Percentiles rank a stretch among this genome's conserved stretches.
These are phyloP conservation scores for Gallinago paraguaiae DNA, from an alignment of 2,113 vertebrate species.

Conservation along the genomic window DNA sequence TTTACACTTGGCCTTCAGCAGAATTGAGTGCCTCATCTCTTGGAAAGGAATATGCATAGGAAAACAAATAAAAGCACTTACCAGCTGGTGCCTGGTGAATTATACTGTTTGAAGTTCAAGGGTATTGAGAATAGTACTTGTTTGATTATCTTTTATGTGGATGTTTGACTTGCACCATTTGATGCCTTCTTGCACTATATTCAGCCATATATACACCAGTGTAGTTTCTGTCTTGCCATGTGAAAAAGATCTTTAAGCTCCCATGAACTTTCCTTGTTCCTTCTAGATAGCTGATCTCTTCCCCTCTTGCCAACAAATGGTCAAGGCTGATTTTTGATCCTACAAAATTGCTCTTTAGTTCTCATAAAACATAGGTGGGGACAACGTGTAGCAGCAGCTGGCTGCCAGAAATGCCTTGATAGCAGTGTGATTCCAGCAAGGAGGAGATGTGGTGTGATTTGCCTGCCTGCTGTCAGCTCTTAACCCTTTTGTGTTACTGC, in stretches of 20 bases:
- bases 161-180: neutral
- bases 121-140: neutral
- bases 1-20: constrained; percentile 35
- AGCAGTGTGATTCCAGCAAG: neutral
- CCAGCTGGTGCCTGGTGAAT: constrained; percentile 46
- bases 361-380: neutral
- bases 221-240: neutral
- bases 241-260: neutral
- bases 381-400: neutral
- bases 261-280: neutral
- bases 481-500: neutral
- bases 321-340: neutral
- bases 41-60: constrained; percentile 21
- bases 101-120: constrained; percentile 1
- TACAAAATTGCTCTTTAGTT: neutral
- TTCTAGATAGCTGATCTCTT: neutral
- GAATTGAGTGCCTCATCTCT: constrained; percentile 1
- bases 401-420: neutral
- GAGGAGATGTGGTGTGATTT: neutral
- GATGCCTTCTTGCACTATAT: neutral
- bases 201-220: neutral
- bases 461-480: neutral
- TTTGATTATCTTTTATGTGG: neutral
- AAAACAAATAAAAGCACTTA: constrained; percentile 60
- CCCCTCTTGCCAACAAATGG: neutral